Conservation (phyloP, 2,797 vertebrate species). For the Distichodus sexfasciatus region DNA sequence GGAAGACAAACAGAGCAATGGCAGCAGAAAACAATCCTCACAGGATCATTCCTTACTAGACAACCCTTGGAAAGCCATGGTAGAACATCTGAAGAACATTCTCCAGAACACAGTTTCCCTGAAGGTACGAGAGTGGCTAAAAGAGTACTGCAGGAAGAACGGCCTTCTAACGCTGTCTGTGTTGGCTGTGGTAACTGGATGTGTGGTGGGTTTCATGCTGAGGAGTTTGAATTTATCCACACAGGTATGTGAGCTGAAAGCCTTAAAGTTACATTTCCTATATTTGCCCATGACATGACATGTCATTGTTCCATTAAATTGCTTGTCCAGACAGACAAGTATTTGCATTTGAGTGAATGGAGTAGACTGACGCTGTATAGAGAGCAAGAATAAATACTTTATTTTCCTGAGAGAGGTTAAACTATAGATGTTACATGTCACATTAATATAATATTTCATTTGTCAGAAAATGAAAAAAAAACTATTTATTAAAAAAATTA, state of each 20-base stretch:
- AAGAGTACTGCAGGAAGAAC: conserved; percentile 77
- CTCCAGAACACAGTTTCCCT: conserved; percentile 45
- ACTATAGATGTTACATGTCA: no score
- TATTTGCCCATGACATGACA: no score
- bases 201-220: conserved; percentile 79
- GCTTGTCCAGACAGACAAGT: no score
- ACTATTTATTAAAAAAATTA: no score
- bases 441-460: no score
- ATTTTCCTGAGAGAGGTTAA: no score
- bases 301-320: no score
- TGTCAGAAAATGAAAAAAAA: no score
- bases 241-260: conserved; percentile 66
- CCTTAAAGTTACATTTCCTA: background rate
- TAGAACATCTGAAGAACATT: conserved; percentile 63
- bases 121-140: conserved; percentile 58
- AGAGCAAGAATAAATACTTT: no score
- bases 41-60: background rate
- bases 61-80: conserved; percentile 50
- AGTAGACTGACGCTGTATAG: no score
- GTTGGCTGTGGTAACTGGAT: conserved; percentile 79
- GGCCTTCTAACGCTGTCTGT: conserved; percentile 83
- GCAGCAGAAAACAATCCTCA: conserved; percentile 14
- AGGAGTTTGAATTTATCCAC: conserved; percentile 77
- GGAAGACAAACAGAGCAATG: conserved; percentile 23
- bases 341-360: no score